phyloP scores from a whole-genome alignment of 1,140 invertebrate species.

The Apis mellifera region DNA sequence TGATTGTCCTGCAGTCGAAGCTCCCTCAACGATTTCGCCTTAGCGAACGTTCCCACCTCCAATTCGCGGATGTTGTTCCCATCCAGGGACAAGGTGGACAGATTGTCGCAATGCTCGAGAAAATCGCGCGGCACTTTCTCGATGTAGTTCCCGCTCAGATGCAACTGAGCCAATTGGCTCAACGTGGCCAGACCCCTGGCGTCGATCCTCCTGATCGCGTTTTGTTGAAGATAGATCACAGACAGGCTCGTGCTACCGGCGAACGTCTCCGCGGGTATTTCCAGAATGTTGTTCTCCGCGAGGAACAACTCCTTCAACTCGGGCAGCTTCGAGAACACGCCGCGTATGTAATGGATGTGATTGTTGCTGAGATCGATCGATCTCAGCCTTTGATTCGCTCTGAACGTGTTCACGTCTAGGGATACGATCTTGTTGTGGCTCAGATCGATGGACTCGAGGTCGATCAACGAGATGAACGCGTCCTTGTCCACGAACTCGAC shows the following conservation, averaged over 20 bases:
- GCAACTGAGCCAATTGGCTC: constrained; percentile 89
- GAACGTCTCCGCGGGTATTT: constrained; percentile 91
- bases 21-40: constrained; percentile 88
- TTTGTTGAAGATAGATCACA: constrained; percentile 93
- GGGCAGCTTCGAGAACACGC: constrained; percentile 90
- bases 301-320: constrained; percentile 92
- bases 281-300: constrained; percentile 94
- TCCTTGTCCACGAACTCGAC: constrained; percentile 89
- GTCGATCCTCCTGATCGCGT: constrained; percentile 90
- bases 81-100: constrained; percentile 93
- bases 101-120: constrained; percentile 87
- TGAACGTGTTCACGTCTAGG: constrained; percentile 87
- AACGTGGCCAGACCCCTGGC: constrained; percentile 87
- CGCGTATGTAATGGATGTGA: constrained; percentile 91
- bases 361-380: constrained; percentile 94
- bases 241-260: constrained; percentile 88
- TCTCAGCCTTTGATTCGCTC: constrained; percentile 87
- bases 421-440: constrained; percentile 93
- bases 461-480: constrained; percentile 87
- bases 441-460: constrained; percentile 92
- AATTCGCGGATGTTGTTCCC: constrained; percentile 93
- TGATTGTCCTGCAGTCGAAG: constrained; percentile 93
- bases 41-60: constrained; percentile 89
- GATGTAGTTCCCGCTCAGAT: constrained; percentile 93
- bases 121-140: constrained; percentile 87